These are phyloP conservation scores for Platichthys stellatus DNA, from an alignment of 2,113 vertebrate genomes.

Conservation along the genomic window DNA sequence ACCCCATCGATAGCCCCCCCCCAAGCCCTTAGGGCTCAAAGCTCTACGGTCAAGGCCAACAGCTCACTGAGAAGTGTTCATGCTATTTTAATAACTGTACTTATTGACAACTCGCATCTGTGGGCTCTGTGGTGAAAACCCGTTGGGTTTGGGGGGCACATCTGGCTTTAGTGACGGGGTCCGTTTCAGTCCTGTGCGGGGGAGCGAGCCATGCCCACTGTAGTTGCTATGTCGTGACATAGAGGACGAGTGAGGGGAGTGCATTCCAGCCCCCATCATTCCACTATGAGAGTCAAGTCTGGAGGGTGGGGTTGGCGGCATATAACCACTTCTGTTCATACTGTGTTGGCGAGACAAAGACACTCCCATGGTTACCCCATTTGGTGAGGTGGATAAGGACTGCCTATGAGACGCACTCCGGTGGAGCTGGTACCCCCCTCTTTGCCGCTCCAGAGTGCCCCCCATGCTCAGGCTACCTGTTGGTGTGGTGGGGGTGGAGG, in stretches of 20 bases:
- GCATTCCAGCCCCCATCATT: slow-evolving; percentile 86
- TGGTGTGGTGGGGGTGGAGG: slow-evolving; percentile 90
- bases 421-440: slow-evolving; percentile 91
- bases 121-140: slow-evolving; percentile 91
- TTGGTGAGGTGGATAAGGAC: slow-evolving; percentile 94
- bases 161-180: slow-evolving; percentile 97
- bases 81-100: slow-evolving; percentile 90
- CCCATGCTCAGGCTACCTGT: slow-evolving; percentile 86
- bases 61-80: slow-evolving; percentile 72
- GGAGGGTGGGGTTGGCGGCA: slow-evolving; percentile 88
- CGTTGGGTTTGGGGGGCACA: slow-evolving; percentile 95
- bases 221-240: slow-evolving; percentile 95
- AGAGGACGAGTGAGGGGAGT: slow-evolving; percentile 89
- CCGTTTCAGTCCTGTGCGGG: slow-evolving; percentile 95
- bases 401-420: slow-evolving; percentile 96
- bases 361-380: slow-evolving; percentile 92
- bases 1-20: slow-evolving; percentile 48
- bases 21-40: slow-evolving; percentile 52
- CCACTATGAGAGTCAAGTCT: slow-evolving; percentile 95
- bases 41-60: slow-evolving; percentile 69
- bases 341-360: slow-evolving; percentile 95
- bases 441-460: slow-evolving; percentile 92
- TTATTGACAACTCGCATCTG: slow-evolving; percentile 96
- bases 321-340: slow-evolving; percentile 92
- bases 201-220: slow-evolving; percentile 93